Evolutionary conservation across 2,888 invertebrate species (phyloP).

Genomic region (Hydroisotoma schaefferi): DNA sequence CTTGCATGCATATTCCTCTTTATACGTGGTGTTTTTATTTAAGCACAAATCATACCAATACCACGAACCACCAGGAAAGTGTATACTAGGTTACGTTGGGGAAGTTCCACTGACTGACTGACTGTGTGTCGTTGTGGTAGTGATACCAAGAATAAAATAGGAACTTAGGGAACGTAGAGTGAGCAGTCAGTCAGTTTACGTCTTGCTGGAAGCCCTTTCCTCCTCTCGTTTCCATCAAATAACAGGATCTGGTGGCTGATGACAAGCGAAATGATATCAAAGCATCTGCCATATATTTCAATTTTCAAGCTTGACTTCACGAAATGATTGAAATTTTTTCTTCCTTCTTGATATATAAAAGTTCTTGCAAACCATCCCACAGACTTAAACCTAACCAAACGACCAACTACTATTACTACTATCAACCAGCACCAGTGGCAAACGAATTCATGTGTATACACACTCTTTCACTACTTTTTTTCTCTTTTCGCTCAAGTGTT

Average conservation of each 20-base stretch:
- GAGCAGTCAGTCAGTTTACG: constrained; percentile 1
- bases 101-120: not conserved
- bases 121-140: too few relatives aligned
- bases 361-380: too few relatives aligned
- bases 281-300: constrained; percentile 50
- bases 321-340: constrained; percentile 50
- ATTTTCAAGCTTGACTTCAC: constrained; percentile 50
- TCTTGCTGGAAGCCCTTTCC: constrained; percentile 12
- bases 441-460: too few relatives aligned
- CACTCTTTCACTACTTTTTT: too few relatives aligned
- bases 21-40: too few relatives aligned
- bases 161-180: too few relatives aligned
- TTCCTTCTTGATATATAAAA: constrained; percentile 38
- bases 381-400: not conserved
- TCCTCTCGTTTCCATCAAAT: constrained; percentile 46
- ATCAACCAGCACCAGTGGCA: not conserved
- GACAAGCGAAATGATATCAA: constrained; percentile 50
- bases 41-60: too few relatives aligned
- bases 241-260: constrained; percentile 49
- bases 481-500: too few relatives aligned
- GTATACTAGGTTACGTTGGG: too few relatives aligned
- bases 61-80: too few relatives aligned
- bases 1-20: too few relatives aligned
- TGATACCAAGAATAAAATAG: too few relatives aligned
- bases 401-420: not conserved